A percentile compares a stretch with the other conserved stretches of the same genome.
phyloP scores from a whole-genome alignment of 2,888 invertebrate genomes.

The Eremobia ochroleuca region DNA sequence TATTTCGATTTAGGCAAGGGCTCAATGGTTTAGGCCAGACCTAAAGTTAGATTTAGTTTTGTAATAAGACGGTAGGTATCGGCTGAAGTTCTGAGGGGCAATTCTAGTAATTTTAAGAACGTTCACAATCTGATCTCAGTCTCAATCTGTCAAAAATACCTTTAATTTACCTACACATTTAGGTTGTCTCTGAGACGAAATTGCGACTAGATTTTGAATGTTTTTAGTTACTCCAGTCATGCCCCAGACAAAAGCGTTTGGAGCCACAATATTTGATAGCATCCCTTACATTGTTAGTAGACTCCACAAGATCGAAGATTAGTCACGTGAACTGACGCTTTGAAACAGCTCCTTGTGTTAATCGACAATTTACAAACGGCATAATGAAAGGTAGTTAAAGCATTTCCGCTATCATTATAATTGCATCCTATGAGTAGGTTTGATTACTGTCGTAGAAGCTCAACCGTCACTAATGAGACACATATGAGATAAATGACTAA shows the following conservation, averaged over 20 bases:
- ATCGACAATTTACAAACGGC: not conserved
- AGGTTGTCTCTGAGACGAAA: not conserved
- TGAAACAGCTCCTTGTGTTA: not conserved
- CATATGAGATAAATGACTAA: no score
- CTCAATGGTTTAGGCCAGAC: no score
- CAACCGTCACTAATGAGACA: no score
- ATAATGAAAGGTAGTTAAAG: not conserved
- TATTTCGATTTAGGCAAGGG: not conserved
- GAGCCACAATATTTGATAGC: not conserved
- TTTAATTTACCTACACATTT: not conserved
- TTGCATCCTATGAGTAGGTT: not conserved
- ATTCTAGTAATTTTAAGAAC: no score
- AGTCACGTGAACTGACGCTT: not conserved
- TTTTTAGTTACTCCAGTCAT: not conserved
- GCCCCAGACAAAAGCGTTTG: not conserved
- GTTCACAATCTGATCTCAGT: no score
- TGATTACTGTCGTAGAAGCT: conserved; percentile 2
- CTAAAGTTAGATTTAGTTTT: no score
- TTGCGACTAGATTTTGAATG: not conserved
- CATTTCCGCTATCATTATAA: conserved; percentile 4
- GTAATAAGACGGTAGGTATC: not conserved
- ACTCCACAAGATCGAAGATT: not conserved
- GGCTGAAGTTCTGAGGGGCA: no score
- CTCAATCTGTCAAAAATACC: no score
- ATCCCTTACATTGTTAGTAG: not conserved